Evolutionary conservation across 1,140 invertebrate species (phyloP).

Genomic region (Philotrypesis tridentata): DNA sequence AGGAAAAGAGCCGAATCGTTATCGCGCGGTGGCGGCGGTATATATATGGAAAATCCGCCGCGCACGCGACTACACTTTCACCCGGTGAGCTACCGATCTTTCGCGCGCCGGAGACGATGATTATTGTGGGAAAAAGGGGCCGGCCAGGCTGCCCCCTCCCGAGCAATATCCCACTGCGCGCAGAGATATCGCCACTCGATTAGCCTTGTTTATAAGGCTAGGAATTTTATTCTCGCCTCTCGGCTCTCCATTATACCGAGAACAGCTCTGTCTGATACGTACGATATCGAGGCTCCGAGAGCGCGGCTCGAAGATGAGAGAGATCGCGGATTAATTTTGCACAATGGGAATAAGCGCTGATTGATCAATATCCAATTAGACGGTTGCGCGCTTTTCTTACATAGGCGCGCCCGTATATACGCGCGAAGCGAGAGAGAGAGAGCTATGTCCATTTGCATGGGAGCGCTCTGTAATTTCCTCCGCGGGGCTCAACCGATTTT

Average conservation of each 20-base stretch:
- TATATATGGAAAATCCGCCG: neutral
- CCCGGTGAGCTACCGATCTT: neutral
- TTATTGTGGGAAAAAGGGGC: conserved; percentile 14
- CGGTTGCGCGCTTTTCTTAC: neutral
- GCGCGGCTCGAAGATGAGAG: neutral
- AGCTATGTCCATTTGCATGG: neutral
- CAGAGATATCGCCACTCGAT: conserved; percentile 5
- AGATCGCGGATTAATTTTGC: neutral
- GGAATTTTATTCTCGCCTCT: neutral
- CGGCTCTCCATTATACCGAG: too few relatives aligned
- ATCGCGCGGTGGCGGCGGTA: too few relatives aligned
- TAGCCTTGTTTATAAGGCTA: conserved; percentile 8
- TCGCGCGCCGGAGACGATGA: neutral
- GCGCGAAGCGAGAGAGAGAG: too few relatives aligned
- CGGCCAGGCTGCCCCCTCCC: neutral
- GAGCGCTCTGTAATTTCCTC: neutral
- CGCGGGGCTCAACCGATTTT: neutral
- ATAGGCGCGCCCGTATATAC: neutral
- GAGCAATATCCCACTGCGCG: neutral
- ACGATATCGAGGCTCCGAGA: too few relatives aligned
- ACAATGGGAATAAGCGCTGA: conserved; percentile 11
- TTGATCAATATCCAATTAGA: conserved; percentile 37
- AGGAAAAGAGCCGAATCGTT: neutral
- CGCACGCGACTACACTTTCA: conserved; percentile 2
- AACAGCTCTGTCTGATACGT: too few relatives aligned